Percentiles rank a stretch among this genome's conserved stretches.
Evolutionary conservation across 2,797 vertebrate species (phyloP).

Genomic region (Gymnocypris eckloni): DNA sequence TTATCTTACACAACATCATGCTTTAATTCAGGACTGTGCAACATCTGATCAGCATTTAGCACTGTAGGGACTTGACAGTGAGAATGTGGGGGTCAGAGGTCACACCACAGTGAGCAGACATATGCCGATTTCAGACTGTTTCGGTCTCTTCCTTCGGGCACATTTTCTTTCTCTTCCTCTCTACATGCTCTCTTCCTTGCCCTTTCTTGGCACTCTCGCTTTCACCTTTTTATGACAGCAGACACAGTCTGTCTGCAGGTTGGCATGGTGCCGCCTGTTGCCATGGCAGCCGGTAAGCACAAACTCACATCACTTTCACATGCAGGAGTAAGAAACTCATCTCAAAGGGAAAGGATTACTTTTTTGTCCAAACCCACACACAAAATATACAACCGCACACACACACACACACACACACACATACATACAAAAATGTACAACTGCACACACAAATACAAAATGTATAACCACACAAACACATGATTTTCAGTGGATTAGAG

Average conservation of each 20-base stretch:
- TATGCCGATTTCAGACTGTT: constrained; percentile 32
- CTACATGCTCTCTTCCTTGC: constrained; percentile 7
- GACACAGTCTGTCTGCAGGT: constrained; percentile 44
- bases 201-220: constrained; percentile 7
- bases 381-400: neutral
- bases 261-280: constrained; percentile 56
- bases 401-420: constrained; percentile 7
- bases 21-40: too few relatives aligned
- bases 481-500: constrained; percentile 51
- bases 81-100: constrained; percentile 17
- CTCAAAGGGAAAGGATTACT: constrained; percentile 53
- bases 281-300: constrained; percentile 60
- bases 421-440: neutral
- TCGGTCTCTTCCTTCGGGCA: constrained; percentile 24
- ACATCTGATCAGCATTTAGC: constrained; percentile 17
- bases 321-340: constrained; percentile 34
- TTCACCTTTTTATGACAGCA: constrained; percentile 53
- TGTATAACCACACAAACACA: constrained; percentile 22
- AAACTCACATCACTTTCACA: constrained; percentile 52
- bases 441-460: neutral
- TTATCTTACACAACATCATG: too few relatives aligned
- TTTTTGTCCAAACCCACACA: neutral
- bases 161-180: constrained; percentile 21
- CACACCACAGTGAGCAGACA: constrained; percentile 38
- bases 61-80: neutral